Evolutionary conservation across 2,797 vertebrate genomes (phyloP).

Genomic region (Triplophysa bombifrons): DNA sequence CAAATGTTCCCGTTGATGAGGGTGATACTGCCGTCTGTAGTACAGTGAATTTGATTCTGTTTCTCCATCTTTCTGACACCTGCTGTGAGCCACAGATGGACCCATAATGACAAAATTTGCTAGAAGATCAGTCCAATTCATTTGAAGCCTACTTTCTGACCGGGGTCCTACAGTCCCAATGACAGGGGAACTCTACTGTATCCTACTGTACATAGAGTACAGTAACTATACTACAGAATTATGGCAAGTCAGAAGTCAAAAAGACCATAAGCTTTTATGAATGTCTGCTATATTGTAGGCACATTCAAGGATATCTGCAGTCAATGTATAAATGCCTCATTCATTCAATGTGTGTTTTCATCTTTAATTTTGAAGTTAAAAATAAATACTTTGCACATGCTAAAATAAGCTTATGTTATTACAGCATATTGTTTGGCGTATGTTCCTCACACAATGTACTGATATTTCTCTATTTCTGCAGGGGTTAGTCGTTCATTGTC

Average conservation of each 20-base stretch:
- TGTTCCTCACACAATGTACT: background rate
- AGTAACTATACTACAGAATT: background rate
- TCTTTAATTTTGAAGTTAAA: too few species aligned
- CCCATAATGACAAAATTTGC: constrained; percentile 62
- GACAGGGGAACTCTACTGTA: constrained; percentile 11
- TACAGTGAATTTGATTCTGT: constrained; percentile 47
- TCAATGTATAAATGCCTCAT: too few species aligned
- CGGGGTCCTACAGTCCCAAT: constrained; percentile 13
- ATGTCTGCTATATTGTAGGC: background rate
- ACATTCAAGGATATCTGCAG: background rate
- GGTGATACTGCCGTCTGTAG: constrained; percentile 35
- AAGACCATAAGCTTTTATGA: background rate
- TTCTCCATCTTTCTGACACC: constrained; percentile 53
- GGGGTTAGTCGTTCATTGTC: background rate
- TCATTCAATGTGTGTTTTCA: too few species aligned
- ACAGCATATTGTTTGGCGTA: background rate
- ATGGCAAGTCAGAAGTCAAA: background rate
- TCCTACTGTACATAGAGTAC: background rate
- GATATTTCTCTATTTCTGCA: background rate
- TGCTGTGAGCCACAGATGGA: constrained; percentile 62
- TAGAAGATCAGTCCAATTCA: constrained; percentile 60
- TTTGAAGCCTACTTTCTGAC: constrained; percentile 54
- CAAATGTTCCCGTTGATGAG: constrained; percentile 51
- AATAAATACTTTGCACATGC: too few species aligned
- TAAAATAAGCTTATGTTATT: background rate